Evolutionary conservation across 2,888 invertebrate genomes (phyloP), one percentile per base, ranked within the genome.

Genomic region (Aphodius sticticus): DNA sequence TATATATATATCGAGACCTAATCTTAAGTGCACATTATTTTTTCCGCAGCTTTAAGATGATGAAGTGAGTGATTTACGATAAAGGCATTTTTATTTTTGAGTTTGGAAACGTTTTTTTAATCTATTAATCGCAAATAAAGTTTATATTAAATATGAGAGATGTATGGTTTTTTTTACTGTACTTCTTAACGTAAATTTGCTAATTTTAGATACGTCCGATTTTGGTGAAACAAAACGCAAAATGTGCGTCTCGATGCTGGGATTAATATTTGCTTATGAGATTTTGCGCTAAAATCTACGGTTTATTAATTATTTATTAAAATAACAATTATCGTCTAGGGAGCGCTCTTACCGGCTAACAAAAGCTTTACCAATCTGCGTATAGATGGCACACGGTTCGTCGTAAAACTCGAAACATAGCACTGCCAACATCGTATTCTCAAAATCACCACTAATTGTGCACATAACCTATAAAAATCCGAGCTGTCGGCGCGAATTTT

Each of bases 41-140:
- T 26, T 74, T 74, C 16, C 35, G 74, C 74, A 74, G 74, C 74
- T 74, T 74, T 74, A 74, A 74, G 36, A 74, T n/a, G 7, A 36
- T 74, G 26, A 26, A 26, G 53, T 53, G 53, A 53, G 53, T 53
- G 9, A 53, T 9, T 53, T 53, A 53, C 12, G 7, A 53, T 9
- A 5, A 7, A 9, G 53, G 53, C 53, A 53, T 53, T 53, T 53
- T 53, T 53, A 53, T 53, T 53, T 53, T 71, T 71, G 26, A 71
- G 9, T 26, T 71, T 26, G 12, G 36, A 26, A 35, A 26, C 14
- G 12, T 26, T 16, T 74, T 74, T 74, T n/a, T 74, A 16, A 74
- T 74, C 26, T 36, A 74, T 36, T 16, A 26, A 74, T 74, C 7
- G 26, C n/a, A 26, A 74, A 74, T 26, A 16, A 70, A 70, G 70